Evolutionary conservation across 2,113 vertebrate species (phyloP), one percentile per base, ranked within the genome.

Genomic region (Ageneiosus marmoratus): DNA sequence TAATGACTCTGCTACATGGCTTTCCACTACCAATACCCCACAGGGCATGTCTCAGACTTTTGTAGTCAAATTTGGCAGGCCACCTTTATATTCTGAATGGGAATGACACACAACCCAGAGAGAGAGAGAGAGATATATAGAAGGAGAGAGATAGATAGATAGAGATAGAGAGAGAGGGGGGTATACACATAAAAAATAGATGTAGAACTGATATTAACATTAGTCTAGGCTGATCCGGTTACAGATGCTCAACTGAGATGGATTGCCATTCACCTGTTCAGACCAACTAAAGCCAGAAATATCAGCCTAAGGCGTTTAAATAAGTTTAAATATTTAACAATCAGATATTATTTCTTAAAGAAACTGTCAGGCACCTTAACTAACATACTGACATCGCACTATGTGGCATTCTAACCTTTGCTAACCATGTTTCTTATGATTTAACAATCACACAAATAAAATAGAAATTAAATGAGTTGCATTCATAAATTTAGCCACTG

Each of bases 11-110:
- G 83, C 80, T 88, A 86, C 87, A 89, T 88, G 88, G 85, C 89
- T 89, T 88, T 91, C 91, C 91, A 92, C 92, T 93, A 93, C 90
- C 86, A 84, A 87, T 63, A 83, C 84, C 89, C 92, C 88, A 90
- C 87, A 81, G 92, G 91, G 88, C 85, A 88, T 79, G 83, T 84
- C 83, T 86, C 82, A 84, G 85, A 88, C 89, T 86, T 90, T 90
- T 86, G 86, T 84, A 87, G 77, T 84, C 89, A 87, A 11, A 46
- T 72, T 41, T 55, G 60, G 67, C 73, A 67, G 82, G 63, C 34
- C 76, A 75, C 22, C 79, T 84, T 84, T 63, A 84, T 77, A 85
- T 85, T 80, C 80, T 27, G 44, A 80, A 50, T 37, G 29, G 72
- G 16, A 67, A 24, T 60, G 37, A 79, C 56, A 51, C 24, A 80